Evolutionary conservation across 2,888 invertebrate genomes (phyloP), one percentile per base, ranked within the genome.

Genomic region (Napeogenes sylphis): DNA sequence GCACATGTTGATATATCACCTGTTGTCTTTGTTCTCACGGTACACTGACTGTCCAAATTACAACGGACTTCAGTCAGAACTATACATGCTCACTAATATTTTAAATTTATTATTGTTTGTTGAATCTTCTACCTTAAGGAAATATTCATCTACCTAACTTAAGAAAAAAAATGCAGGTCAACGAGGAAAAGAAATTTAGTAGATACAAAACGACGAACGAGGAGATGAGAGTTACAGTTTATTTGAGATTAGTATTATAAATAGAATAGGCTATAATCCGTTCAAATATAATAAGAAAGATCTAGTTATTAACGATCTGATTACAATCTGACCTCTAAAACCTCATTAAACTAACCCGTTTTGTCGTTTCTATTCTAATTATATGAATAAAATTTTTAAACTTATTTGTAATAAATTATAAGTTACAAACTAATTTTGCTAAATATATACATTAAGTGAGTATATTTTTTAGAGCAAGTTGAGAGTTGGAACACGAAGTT

Each of bases 1-100:
- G 74, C 82, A 84, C 84, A 84, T 85, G 83, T 77, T 77, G 72
- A 75, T 78, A 79, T 78, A 75, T 85, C 88, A 90, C 89, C 90
- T 90, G 90, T 79, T 81, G 76, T 77, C 75, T 77, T 66, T 75
- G 77, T 88, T 88, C 87, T 81, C 87, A 87, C 82, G 82, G 74
- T 77, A 75, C 70, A 70, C 70, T 70, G 67, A 62, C 65, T 69
- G 56, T 67, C 47, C 46, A 68, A 65, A 68, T 62, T 60, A 59
- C 32, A 45, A 62, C 63, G 62, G 55, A 55, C 58, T 61, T 55
- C 56, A 45, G 54, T 47, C 59, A 45, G 53, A 53, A 46, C 14
- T 32, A 33, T 58, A 64, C 56, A 62, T 64, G 64, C 54, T 61
- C 47, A 55, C 51, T 33, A 63, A 58, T 47, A 63, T 56, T 21